A percentile compares a stretch with the other conserved stretches of the same genome.
phyloP scores from a whole-genome alignment of 2,888 invertebrate genomes.

The Sialis lutaria region DNA sequence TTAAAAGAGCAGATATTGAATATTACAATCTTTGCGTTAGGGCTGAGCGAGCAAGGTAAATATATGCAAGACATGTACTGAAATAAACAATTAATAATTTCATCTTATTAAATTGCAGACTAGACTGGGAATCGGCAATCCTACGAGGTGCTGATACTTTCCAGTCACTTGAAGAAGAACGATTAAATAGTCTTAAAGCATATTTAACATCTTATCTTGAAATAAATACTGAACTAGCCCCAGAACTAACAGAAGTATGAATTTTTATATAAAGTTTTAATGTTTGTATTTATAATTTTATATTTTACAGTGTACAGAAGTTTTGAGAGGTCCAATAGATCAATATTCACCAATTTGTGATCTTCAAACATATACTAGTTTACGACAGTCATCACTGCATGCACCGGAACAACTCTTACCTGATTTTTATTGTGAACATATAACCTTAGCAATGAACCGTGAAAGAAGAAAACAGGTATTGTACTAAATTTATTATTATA shows the following conservation, averaged over 20 bases:
- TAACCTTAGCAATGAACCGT: slow-evolving; percentile 80
- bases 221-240: slow-evolving; percentile 53
- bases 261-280: neutral
- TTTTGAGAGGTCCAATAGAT: slow-evolving; percentile 48
- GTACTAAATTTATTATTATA: neutral
- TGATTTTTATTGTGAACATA: slow-evolving; percentile 91
- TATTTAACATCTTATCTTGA: slow-evolving; percentile 46
- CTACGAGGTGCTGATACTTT: slow-evolving; percentile 72
- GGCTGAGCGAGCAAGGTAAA: slow-evolving; percentile 70
- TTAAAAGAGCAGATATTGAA: slow-evolving; percentile 82
- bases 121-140: slow-evolving; percentile 87
- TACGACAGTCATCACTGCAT: slow-evolving; percentile 41
- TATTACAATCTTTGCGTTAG: slow-evolving; percentile 84
- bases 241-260: slow-evolving; percentile 52
- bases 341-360: slow-evolving; percentile 55
- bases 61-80: no score
- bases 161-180: slow-evolving; percentile 78
- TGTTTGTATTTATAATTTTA: slow-evolving; percentile 1
- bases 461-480: slow-evolving; percentile 67
- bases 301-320: slow-evolving; percentile 43
- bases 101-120: slow-evolving; percentile 25
- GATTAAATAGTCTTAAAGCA: slow-evolving; percentile 63
- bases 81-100: neutral
- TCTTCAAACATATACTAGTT: slow-evolving; percentile 43
- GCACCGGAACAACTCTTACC: slow-evolving; percentile 70